Evolutionary conservation across 2,888 invertebrate genomes (phyloP), one percentile per base, ranked within the genome.

Genomic region (Lingula anatina): DNA sequence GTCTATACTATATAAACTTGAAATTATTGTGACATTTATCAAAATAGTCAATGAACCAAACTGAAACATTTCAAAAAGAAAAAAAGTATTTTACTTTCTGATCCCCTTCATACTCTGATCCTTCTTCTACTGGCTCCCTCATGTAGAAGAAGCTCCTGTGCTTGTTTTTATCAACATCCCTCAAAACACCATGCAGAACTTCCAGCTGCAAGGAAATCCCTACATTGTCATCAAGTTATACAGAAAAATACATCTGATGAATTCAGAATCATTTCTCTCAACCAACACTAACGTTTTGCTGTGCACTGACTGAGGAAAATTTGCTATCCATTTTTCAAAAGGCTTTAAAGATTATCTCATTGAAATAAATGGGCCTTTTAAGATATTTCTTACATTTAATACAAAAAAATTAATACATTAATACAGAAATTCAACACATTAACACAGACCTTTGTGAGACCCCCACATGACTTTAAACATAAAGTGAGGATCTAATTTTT

Each of bases 111-210:
- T 18, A 36, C 36, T 36, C n/a, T 36, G n/a, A 15, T 31, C 15
- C 7, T 12, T 31, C n/a, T n/a, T n/a, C n/a, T n/a, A 52, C 41
- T 9, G 62, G 54, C 5, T 64, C 54, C 31, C 67, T 49, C 39
- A 66, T 40, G 51, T 67, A 67, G 51, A 67, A 64, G 55, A 63
- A 65, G 39, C 55, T 55, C 20, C 56, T 47, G 12, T 57, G 51
- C 40, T 59, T 59, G 7, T 31, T 45, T 1, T 20, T 44, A 2
- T 54, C 51, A 5, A 56, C 41, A 27, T 64, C 42, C 45, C 66
- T 68, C 39, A 68, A 49, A 3, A 60, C 66, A 18, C 63, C 68
- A 53, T 68, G 63, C 15, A 57, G 49, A 4, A 68, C 50, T 44
- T 68, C 68, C 47, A 68, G 51, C 68, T 67, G 51, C n/a, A n/a